Evolutionary conservation across 1,140 invertebrate species (phyloP).

Genomic region (Pogonomyrmex californicus): DNA sequence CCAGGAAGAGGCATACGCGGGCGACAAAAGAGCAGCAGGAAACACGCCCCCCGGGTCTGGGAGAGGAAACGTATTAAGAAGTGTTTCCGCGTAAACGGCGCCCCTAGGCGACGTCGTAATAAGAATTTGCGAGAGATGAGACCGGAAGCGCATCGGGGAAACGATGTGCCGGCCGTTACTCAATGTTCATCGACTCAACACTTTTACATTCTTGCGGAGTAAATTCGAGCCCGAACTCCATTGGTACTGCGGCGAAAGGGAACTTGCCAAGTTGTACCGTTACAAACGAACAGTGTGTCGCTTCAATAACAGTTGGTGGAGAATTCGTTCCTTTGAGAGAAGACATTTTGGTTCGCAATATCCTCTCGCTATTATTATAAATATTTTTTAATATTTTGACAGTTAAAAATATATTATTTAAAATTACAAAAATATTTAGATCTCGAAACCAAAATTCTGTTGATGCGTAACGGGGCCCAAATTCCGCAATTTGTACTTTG

Average conservation of each 20-base stretch:
- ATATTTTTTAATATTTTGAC: neutral
- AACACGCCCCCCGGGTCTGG: neutral
- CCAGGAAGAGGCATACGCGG: neutral
- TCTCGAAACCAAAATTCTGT: constrained; percentile 5
- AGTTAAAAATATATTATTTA: neutral
- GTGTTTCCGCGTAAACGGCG: constrained; percentile 43
- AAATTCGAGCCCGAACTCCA: constrained; percentile 37
- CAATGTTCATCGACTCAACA: constrained; percentile 3
- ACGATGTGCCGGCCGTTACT: constrained; percentile 43
- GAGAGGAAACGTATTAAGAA: constrained; percentile 43
- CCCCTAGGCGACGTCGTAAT: constrained; percentile 13
- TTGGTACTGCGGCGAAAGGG: constrained; percentile 27
- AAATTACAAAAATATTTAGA: neutral
- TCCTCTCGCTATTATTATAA: neutral
- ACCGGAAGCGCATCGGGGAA: constrained; percentile 37
- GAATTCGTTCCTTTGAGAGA: neutral
- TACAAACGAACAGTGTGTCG: neutral
- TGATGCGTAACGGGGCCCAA: neutral
- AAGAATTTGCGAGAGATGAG: constrained; percentile 15
- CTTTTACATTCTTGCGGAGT: constrained; percentile 25
- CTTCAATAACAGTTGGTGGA: neutral
- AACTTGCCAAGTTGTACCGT: constrained; percentile 35
- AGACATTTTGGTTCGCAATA: neutral
- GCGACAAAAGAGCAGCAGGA: constrained; percentile 47
- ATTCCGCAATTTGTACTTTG: neutral